A percentile compares a stretch with the other conserved stretches of the same genome.
These are phyloP conservation scores for Cercopithecus mona DNA, from an alignment of 2,113 vertebrate species.

Conservation along the genomic window DNA sequence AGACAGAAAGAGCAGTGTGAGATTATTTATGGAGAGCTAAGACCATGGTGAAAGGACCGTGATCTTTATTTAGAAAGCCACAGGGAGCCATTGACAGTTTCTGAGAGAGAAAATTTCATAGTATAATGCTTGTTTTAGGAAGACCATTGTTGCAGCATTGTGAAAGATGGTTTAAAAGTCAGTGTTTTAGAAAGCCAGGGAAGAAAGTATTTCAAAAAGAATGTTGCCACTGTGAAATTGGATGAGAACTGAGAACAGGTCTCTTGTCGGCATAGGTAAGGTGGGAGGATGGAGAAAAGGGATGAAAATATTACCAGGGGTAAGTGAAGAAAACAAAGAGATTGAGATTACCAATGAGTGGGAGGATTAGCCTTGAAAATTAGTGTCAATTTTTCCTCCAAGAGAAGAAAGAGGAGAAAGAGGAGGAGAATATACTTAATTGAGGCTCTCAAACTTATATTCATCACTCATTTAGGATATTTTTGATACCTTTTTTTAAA, in stretches of 20 bases:
- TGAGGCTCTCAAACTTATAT: neutral
- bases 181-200: neutral
- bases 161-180: conserved; percentile 1
- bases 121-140: neutral
- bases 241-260: neutral
- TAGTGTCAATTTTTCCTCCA: neutral
- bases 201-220: conserved; percentile 17
- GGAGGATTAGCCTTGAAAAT: neutral
- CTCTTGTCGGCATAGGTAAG: neutral
- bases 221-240: neutral
- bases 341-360: neutral
- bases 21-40: neutral
- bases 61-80: neutral
- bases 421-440: neutral
- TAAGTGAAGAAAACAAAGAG: neutral
- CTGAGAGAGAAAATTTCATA: neutral
- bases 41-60: neutral
- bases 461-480: neutral
- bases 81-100: neutral
- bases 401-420: neutral
- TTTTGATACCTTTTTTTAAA: neutral
- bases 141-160: neutral
- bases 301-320: neutral
- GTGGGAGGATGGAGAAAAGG: neutral
- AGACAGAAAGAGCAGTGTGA: neutral